Evolutionary conservation across 2,797 vertebrate species (phyloP), one percentile per base, ranked within the genome.

Genomic region (Danio albolineatus): DNA sequence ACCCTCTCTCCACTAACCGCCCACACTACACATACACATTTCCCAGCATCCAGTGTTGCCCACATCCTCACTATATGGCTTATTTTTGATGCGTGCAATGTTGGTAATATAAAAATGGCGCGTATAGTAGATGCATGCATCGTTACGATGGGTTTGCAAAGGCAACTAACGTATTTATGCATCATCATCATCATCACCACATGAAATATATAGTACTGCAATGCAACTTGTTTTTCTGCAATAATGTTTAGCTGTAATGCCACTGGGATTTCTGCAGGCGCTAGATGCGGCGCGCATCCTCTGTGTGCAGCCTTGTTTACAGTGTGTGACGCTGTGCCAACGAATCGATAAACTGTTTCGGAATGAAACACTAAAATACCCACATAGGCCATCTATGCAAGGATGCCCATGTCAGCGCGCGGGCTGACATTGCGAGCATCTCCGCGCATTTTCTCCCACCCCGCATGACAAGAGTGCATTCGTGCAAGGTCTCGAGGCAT

Each of bases 31-130:
- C 72, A 79, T 51, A 2, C 81, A 83, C 72, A 79, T 85, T 86
- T 88, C 82, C 85, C 79, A 81, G 56, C 83, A 85, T 86, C 80
- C 85, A 85, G 51, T 71, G 83, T 87, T 80, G 85, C 79, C 72
- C 66, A 74, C 65, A 72, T 85, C 84, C 85, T 74, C 57, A 43
- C 62, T 51, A 39, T 16, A 36, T 53, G n/a, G 7, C 10, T 14
- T 86, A 88, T 88, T 89, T 81, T 86, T 14, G 3, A 49, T 5
- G 21, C 49, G 44, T 4, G 41, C 41, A 62, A 61, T 61, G 6
- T 62, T 41, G 39, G 4, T 10, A 71, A 16, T 60, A 8, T 60
- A 61, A 71, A 78, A 19, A 70, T 53, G 17, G 17, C 46, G 14
- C 44, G n/a, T 28, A 36, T 64, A 19, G 10, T 13, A n/a, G 8